Percentiles rank a stretch among this genome's conserved stretches.
Conservation (phyloP, 2,888 invertebrate species). For the Operophtera brumata region DNA sequence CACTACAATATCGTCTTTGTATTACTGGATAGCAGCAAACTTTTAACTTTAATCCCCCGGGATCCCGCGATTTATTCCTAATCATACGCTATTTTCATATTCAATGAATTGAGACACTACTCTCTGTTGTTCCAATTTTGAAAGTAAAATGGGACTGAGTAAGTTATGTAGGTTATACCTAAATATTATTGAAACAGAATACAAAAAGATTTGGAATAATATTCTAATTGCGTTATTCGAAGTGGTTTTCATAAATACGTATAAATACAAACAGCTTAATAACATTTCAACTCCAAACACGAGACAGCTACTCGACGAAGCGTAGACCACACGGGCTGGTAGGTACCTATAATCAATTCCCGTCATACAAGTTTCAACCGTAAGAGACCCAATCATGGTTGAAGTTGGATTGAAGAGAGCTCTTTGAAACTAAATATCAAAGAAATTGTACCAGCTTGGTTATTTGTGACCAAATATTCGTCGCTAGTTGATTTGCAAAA, state of each 20-base stretch:
- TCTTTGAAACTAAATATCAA: slow-evolving; percentile 37
- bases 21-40: slow-evolving; percentile 40
- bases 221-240: slow-evolving; percentile 8
- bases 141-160: slow-evolving; percentile 15
- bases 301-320: slow-evolving; percentile 33
- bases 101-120: not conserved
- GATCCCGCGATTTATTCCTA: slow-evolving; percentile 26
- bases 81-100: slow-evolving; percentile 2
- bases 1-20: slow-evolving; percentile 46
- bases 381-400: slow-evolving; percentile 6
- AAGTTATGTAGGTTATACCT: no score
- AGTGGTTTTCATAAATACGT: slow-evolving; percentile 9
- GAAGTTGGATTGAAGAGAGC: slow-evolving; percentile 1
- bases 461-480: slow-evolving; percentile 38
- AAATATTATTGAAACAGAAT: slow-evolving; percentile 1
- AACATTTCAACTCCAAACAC: slow-evolving; percentile 34
- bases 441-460: slow-evolving; percentile 35
- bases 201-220: slow-evolving; percentile 2
- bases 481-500: slow-evolving; percentile 42
- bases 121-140: not conserved
- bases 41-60: slow-evolving; percentile 31
- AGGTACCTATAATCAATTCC: slow-evolving; percentile 10
- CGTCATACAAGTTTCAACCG: slow-evolving; percentile 9
- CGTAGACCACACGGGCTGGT: slow-evolving; percentile 34
- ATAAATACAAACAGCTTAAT: slow-evolving; percentile 20